Percentiles rank a stretch among this genome's conserved stretches.
Conservation (phyloP, 2,113 vertebrate genomes). For the Semnornis frantzii region DNA sequence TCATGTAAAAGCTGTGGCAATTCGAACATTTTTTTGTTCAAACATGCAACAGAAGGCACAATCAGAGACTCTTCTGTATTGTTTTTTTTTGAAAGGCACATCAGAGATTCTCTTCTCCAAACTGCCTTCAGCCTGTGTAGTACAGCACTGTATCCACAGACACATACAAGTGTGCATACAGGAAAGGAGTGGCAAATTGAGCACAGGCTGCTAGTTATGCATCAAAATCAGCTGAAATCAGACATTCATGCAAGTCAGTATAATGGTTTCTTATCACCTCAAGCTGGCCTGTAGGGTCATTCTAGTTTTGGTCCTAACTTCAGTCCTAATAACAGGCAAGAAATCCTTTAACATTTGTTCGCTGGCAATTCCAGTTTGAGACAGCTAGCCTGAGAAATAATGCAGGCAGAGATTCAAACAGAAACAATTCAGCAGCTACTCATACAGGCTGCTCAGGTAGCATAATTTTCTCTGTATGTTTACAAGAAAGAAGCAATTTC, state of each 20-base stretch:
- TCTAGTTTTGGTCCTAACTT: neutral
- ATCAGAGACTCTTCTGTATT: neutral
- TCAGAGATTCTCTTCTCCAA: neutral
- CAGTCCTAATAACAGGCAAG: neutral
- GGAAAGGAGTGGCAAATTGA: neutral
- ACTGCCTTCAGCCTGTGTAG: neutral
- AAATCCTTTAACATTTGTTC: neutral
- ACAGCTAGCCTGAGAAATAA: neutral
- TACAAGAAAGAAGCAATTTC: neutral
- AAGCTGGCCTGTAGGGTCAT: neutral
- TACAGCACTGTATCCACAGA: neutral
- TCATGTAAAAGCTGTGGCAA: neutral
- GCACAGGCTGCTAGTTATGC: neutral
- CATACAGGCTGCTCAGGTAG: neutral
- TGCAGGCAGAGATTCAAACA: neutral
- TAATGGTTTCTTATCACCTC: neutral
- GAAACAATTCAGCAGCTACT: neutral
- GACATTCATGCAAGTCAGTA: neutral
- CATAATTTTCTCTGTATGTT: neutral
- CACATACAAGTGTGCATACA: neutral
- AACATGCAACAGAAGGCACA: neutral
- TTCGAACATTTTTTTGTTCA: neutral
- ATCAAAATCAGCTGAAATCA: neutral
- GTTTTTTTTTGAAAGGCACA: neutral
- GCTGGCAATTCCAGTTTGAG: neutral